Evolutionary conservation across 2,888 invertebrate genomes (phyloP).

Genomic region (Lottia gigantea): DNA sequence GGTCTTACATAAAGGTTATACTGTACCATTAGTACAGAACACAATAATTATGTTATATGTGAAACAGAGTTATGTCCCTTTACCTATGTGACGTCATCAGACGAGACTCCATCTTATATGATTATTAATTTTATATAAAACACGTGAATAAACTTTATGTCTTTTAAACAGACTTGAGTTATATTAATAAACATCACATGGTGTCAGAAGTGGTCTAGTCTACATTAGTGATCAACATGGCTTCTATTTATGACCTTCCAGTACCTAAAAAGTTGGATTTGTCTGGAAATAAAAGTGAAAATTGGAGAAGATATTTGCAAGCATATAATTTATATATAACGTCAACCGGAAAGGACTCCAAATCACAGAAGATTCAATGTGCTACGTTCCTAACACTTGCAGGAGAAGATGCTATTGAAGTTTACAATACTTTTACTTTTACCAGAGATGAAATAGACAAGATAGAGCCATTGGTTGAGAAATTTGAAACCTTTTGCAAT

Average conservation of each 20-base stretch:
- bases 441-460: not conserved
- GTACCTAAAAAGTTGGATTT: not conserved
- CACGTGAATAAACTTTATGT: not conserved
- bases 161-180: not conserved
- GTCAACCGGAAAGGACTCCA: not conserved
- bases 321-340: not conserved
- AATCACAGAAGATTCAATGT: slow-evolving; percentile 1
- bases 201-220: not conserved
- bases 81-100: too few species aligned
- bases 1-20: too few species aligned
- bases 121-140: too few species aligned
- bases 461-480: not conserved
- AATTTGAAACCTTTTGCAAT: slow-evolving; percentile 5
- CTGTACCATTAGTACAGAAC: too few species aligned
- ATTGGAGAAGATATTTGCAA: not conserved
- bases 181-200: not conserved
- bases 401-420: slow-evolving; percentile 13
- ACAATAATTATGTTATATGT: too few species aligned
- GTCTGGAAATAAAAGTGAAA: slow-evolving; percentile 6
- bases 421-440: slow-evolving; percentile 15
- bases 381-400: not conserved
- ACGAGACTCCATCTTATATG: too few species aligned
- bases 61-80: too few species aligned
- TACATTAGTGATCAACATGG: too few species aligned
- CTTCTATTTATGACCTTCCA: not conserved